Base-by-base conservation (phyloP, 2,888 invertebrate genomes). In the Apodemia hepburni region DNA sequence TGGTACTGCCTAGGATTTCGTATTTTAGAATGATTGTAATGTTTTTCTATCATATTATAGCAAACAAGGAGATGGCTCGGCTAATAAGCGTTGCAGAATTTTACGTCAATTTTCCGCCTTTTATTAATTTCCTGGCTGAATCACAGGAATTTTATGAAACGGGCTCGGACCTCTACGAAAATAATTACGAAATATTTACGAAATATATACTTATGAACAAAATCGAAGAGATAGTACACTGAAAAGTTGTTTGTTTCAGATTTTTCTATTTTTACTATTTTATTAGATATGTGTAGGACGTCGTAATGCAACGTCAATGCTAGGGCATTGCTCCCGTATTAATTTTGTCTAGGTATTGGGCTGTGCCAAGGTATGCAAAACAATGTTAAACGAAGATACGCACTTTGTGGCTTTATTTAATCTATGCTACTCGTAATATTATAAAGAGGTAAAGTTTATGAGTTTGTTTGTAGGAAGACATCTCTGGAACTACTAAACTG, bases 271-370 rank as follows among this genome's bases (percentile, higher is more conserved):
- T 57, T 57, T 29, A 29, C 27, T 57, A 29, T 27, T 57, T 57
- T 57, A 57, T 57, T 57, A 27, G 27, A 57, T 27, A 27, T n/a
- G 54, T 57, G 54, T 57, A 29, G 54, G 54, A 57, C 54, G 54
- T 12, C n/a, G 18, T 2, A 27, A 29, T 57, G 54, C 54, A 57
- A 29, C 54, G 54, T 57, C 54, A 57, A 15, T 57, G 54, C 54
- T 15, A 27, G 54, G 54, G 29, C 54, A 29, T n/a, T 57, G 54
- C 54, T 57, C 57, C 29, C 57, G 57, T 8, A 57, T 29, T 57
- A 57, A 57, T 57, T 57, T 57, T 57, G 57, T 27, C 57, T 57
- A 57, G 15, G 27, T 57, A 57, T 54, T n/a, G 15, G 29, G 12
- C n/a, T 5, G 29, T 57, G 57, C 57, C 57, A 57, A 57, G 57